These are phyloP conservation scores for Elgaria multicarinata DNA, from an alignment of 2,113 vertebrate species.

Conservation along the genomic window DNA sequence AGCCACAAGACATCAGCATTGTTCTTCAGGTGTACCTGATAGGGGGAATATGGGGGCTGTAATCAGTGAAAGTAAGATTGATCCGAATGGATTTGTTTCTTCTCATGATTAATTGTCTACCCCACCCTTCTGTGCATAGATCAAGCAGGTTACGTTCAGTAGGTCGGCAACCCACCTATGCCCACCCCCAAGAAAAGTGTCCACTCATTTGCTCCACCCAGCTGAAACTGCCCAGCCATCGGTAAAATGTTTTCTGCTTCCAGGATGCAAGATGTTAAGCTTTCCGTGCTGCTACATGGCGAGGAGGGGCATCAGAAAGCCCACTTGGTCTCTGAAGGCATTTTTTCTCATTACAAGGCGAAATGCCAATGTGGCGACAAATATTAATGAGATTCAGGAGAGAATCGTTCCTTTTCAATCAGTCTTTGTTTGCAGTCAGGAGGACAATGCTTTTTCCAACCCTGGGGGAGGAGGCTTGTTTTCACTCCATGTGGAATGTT, in stretches of 20 bases:
- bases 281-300: constrained; percentile 48
- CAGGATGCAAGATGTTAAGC: constrained; percentile 12
- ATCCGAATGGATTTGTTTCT: constrained; percentile 48
- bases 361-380: constrained; percentile 81
- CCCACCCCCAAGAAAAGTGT: neutral
- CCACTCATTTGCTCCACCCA: constrained; percentile 16
- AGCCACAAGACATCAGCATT: accelerated
- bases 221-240: neutral
- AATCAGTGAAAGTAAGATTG: neutral
- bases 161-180: neutral
- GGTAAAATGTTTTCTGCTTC: neutral
- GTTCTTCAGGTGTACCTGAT: neutral
- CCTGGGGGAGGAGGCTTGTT: constrained; percentile 32
- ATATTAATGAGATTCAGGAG: constrained; percentile 82
- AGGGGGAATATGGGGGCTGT: neutral
- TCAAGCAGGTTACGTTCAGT: constrained; percentile 12
- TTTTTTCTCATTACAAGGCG: constrained; percentile 84
- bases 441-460: constrained; percentile 77
- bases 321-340: constrained; percentile 68
- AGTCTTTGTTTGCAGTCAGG: constrained; percentile 73
- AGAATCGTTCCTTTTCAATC: constrained; percentile 81
- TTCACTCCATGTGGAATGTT: neutral
- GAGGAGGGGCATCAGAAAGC: constrained; percentile 53
- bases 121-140: neutral
- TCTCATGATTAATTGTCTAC: constrained; percentile 9